phyloP scores from a whole-genome alignment of 1,140 invertebrate genomes.

The Ylistrum balloti region DNA sequence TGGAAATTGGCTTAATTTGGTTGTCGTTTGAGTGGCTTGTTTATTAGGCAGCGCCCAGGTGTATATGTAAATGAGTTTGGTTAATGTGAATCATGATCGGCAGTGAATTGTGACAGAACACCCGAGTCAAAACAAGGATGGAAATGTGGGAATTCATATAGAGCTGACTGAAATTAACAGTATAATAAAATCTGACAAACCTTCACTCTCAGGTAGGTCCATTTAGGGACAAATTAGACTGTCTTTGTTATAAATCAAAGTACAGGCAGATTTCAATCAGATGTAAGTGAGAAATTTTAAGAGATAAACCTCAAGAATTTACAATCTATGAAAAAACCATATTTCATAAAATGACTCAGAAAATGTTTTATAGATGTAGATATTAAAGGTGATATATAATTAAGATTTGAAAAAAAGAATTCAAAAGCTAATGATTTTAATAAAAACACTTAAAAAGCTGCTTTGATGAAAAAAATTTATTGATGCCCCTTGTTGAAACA shows the following conservation, averaged over 20 bases:
- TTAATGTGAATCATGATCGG: background rate
- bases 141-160: conserved; percentile 26
- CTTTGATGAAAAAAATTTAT: background rate
- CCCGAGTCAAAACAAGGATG: background rate
- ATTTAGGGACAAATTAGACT: background rate
- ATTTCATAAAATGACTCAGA: conserved; percentile 3
- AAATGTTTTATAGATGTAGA: background rate
- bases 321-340: background rate
- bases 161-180: background rate
- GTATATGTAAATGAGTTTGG: conserved; percentile 5
- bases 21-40: conserved; percentile 17
- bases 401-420: background rate
- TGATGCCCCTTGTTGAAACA: background rate
- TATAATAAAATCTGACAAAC: conserved; percentile 1
- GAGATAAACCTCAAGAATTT: background rate
- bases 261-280: background rate
- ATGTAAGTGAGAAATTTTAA: background rate
- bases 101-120: background rate
- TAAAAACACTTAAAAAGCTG: background rate
- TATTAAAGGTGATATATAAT: background rate
- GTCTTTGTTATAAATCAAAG: background rate
- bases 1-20: conserved; percentile 38
- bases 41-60: conserved; percentile 23
- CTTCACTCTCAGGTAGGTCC: background rate
- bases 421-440: background rate